Evolutionary conservation across 1,140 invertebrate genomes (phyloP).

Genomic region (Drosophila lowei): DNA sequence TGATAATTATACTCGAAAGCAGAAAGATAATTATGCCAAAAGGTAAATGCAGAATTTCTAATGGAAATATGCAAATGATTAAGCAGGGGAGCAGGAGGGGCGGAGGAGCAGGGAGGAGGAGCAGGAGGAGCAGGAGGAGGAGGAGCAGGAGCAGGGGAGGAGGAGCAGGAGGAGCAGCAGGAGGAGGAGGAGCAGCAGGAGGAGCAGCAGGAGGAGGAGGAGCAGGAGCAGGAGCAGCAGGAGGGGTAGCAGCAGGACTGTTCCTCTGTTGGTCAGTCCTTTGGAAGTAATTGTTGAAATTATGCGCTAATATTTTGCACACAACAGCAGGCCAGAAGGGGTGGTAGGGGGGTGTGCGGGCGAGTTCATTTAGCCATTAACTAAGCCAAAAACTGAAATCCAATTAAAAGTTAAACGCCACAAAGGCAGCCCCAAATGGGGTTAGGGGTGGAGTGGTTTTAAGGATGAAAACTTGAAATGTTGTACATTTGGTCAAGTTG

Average conservation of each 20-base stretch:
- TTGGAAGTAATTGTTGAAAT: conserved; percentile 67
- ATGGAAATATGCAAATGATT: conserved; percentile 66
- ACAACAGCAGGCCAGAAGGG: background rate
- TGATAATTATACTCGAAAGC: conserved; percentile 4
- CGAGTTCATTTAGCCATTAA: conserved; percentile 41
- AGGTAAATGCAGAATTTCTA: conserved; percentile 36
- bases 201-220: too few relatives aligned
- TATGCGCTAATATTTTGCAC: conserved; percentile 62
- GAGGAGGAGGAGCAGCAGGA: background rate
- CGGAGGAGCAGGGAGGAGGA: background rate
- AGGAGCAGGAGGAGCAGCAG: background rate
- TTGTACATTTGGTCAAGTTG: conserved; percentile 64
- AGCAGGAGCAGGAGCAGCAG: background rate
- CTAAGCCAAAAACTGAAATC: conserved; percentile 60
- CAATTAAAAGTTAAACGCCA: conserved; percentile 76
- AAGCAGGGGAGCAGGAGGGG: conserved; percentile 6
- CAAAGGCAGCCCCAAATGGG: conserved; percentile 35
- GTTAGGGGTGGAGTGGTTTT: background rate
- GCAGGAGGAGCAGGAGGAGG: too few relatives aligned
- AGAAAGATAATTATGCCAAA: conserved; percentile 36
- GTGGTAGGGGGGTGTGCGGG: conserved; percentile 2
- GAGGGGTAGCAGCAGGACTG: background rate
- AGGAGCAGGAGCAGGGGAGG: background rate
- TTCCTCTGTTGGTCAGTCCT: conserved; percentile 41
- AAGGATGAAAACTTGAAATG: conserved; percentile 38